These are phyloP conservation scores for Teleiodes luculella DNA, from an alignment of 2,888 invertebrate species.

Conservation along the genomic window DNA sequence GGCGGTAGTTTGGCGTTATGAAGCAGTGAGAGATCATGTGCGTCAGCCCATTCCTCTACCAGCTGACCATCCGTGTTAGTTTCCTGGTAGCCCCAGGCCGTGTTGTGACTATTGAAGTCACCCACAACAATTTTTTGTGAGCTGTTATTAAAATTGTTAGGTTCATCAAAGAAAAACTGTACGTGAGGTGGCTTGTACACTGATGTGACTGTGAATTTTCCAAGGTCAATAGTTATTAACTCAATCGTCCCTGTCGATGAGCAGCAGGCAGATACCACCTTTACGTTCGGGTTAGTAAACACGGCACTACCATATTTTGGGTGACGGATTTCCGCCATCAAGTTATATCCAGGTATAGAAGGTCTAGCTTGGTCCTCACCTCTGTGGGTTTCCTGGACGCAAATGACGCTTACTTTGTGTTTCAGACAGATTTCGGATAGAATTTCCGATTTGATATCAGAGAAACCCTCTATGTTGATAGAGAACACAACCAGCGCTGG, in stretches of 20 bases:
- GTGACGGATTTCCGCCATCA: background rate
- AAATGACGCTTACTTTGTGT: background rate
- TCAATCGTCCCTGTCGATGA: background rate
- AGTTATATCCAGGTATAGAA: background rate
- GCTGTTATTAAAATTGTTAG: too few species aligned
- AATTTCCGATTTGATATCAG: too few species aligned
- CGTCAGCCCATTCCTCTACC: background rate
- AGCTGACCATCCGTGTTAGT: too few species aligned
- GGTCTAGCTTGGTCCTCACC: background rate
- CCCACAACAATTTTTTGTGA: too few species aligned
- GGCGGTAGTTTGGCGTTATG: background rate
- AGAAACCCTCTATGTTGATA: too few species aligned
- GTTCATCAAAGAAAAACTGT: background rate
- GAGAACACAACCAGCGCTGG: too few species aligned
- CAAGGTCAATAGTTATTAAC: background rate
- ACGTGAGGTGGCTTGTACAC: background rate
- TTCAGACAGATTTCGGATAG: too few species aligned
- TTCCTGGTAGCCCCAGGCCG: too few species aligned
- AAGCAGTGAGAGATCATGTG: background rate
- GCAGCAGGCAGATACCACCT: background rate
- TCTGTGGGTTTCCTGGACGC: background rate
- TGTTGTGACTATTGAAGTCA: too few species aligned
- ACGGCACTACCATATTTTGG: background rate
- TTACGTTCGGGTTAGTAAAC: background rate
- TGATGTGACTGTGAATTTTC: background rate